Evolutionary conservation across 2,888 invertebrate species (phyloP), one percentile per base, ranked within the genome.

Genomic region (Lasioglossum malachurum): DNA sequence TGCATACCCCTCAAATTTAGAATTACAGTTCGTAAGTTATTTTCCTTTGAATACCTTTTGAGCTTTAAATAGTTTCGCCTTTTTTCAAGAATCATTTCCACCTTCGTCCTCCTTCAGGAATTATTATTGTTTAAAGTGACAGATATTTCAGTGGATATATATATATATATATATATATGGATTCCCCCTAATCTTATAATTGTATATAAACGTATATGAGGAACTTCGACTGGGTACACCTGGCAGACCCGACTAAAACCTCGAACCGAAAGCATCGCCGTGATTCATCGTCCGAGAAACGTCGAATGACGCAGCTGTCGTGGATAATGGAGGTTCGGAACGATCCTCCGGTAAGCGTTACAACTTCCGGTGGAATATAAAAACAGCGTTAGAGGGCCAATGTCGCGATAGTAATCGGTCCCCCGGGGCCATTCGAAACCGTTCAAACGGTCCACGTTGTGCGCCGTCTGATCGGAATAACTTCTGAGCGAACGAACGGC

Each of bases 311-410:
- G 19, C 67, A 67, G 67, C 67, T 19, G 31, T 38, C 8, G 35
- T 8, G 35, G 67, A 38, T 67, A 35, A 35, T 27, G 23, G 27
- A 23, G 31, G 49, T 31, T 23, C 35, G 35, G 23, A 74, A 49
- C 46, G 49, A 53, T 53, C 35, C 49, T n/a, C 3, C 35, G 2
- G 31, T 35, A 49, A 44, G 73, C 49, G 49, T 74, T 49, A 35
- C 74, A 35, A 49, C 46, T 44, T 44, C 74, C 49, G 49, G 1
- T 8, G 16, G 27, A 49, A 35, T 49, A 35, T 31, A 53, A 53
- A n/a, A 46, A 74, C 49, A 46, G 31, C 53, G 23, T 74, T 49
- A 35, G 35, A 74, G 53, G 49, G 74, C 49, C 74, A 74, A 73
- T 44, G 49, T 49, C 35, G 3, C 35, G 49, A 49, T 23, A 75